phyloP scores from a whole-genome alignment of 2,797 vertebrate genomes.

The Alectoris magna region DNA sequence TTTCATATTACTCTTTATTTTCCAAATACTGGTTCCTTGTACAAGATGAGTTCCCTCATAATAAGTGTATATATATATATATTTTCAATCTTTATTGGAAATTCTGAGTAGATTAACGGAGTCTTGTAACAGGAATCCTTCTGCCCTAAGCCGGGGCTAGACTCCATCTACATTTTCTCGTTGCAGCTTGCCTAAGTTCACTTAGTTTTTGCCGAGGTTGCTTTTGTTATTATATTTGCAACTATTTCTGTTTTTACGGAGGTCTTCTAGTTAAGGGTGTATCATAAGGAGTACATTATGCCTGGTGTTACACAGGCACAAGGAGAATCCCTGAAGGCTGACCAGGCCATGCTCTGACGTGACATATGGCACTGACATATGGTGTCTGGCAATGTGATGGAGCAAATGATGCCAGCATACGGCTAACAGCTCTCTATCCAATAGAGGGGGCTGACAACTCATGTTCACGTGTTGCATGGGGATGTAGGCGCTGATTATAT shows the following conservation, averaged over 20 bases:
- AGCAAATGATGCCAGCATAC: rapidly evolving
- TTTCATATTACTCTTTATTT: background rate
- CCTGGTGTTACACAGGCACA: background rate
- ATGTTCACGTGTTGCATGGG: rapidly evolving
- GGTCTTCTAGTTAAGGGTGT: background rate
- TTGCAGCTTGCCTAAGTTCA: background rate
- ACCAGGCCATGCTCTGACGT: background rate
- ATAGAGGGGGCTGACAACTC: background rate
- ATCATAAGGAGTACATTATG: background rate
- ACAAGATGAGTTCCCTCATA: background rate
- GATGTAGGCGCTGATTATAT: background rate
- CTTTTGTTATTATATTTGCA: background rate
- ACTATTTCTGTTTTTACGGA: background rate
- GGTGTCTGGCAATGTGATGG: rapidly evolving
- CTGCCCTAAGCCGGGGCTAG: background rate
- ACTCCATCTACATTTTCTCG: rapidly evolving
- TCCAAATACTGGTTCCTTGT: background rate
- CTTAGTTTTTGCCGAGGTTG: background rate
- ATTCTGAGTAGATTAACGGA: background rate
- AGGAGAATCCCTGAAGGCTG: background rate
- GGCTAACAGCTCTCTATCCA: background rate
- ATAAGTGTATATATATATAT: background rate
- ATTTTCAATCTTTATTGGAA: background rate
- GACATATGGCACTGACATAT: rapidly evolving
- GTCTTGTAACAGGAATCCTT: background rate